Conservation (phyloP, 1,140 invertebrate genomes). For the Ceratosolen fusciceps region DNA sequence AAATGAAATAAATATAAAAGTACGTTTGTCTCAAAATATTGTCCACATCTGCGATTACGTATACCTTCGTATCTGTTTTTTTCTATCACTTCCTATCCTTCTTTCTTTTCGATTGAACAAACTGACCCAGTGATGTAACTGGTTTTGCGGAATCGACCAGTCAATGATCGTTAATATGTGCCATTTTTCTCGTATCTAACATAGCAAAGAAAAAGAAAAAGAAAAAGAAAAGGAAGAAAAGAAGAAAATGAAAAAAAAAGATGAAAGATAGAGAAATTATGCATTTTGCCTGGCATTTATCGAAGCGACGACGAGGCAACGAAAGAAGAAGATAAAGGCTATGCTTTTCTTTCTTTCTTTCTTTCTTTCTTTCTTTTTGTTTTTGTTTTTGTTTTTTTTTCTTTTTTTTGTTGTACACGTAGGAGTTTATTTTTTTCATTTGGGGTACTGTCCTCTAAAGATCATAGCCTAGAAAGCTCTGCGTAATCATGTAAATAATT, state of each 20-base stretch:
- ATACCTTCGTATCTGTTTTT: constrained; percentile 5
- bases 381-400: not conserved
- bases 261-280: constrained; percentile 11
- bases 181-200: constrained; percentile 34
- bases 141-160: constrained; percentile 40
- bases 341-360: not conserved
- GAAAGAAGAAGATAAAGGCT: not conserved
- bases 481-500: constrained; percentile 39
- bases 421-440: constrained; percentile 16
- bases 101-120: constrained; percentile 10
- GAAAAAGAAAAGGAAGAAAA: too few species aligned
- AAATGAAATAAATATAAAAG: constrained; percentile 1
- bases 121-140: constrained; percentile 44
- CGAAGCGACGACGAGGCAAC: not conserved
- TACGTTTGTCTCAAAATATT: constrained; percentile 8
- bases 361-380: not conserved
- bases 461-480: constrained; percentile 16
- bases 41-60: constrained; percentile 23
- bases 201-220: too few species aligned
- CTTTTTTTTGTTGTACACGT: not conserved
- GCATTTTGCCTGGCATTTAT: constrained; percentile 39
- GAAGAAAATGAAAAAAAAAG: too few species aligned
- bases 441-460: not conserved
- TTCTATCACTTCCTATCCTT: constrained; percentile 8
- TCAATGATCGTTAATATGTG: constrained; percentile 47